These are phyloP conservation scores for Geotrupes spiniger DNA, from an alignment of 2,888 invertebrate species.

Conservation along the genomic window DNA sequence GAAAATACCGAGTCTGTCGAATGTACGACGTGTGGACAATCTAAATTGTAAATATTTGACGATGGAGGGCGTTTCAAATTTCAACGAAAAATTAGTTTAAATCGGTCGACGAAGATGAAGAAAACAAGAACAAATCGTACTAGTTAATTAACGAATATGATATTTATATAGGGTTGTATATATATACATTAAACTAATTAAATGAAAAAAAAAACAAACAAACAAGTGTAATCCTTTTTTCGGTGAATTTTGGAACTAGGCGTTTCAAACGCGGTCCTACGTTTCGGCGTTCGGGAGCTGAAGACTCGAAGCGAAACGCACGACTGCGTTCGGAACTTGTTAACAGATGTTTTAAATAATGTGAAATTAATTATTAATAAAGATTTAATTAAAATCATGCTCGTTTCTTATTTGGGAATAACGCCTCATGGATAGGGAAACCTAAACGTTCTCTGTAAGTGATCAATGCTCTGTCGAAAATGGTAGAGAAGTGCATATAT, in stretches of 20 bases:
- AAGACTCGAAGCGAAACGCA: conserved; percentile 8
- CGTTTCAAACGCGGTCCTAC: conserved; percentile 7
- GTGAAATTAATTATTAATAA: conserved; percentile 47
- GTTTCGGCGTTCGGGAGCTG: background rate
- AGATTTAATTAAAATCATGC: conserved; percentile 28
- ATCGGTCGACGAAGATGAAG: conserved; percentile 9
- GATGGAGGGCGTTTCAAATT: conserved; percentile 42
- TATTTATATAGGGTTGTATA: conserved; percentile 30
- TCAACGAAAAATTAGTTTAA: conserved; percentile 43
- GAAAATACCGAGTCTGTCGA: conserved; percentile 1
- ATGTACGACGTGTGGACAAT: conserved; percentile 18
- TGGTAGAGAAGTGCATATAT: too few species aligned
- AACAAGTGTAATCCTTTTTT: conserved; percentile 31
- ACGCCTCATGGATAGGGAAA: too few species aligned
- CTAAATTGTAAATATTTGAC: conserved; percentile 11
- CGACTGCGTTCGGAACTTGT: conserved; percentile 31
- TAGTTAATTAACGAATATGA: conserved; percentile 15
- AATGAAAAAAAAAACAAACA: conserved; percentile 12
- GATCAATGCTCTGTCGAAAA: too few species aligned
- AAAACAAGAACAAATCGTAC: conserved; percentile 15
- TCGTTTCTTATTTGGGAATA: too few species aligned
- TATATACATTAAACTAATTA: conserved; percentile 19
- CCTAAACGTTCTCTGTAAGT: too few species aligned
- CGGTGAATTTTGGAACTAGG: conserved; percentile 46
- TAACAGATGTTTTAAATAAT: conserved; percentile 45